Evolutionary conservation across 2,797 vertebrate species (phyloP).

Genomic region (Synanceia verrucosa): DNA sequence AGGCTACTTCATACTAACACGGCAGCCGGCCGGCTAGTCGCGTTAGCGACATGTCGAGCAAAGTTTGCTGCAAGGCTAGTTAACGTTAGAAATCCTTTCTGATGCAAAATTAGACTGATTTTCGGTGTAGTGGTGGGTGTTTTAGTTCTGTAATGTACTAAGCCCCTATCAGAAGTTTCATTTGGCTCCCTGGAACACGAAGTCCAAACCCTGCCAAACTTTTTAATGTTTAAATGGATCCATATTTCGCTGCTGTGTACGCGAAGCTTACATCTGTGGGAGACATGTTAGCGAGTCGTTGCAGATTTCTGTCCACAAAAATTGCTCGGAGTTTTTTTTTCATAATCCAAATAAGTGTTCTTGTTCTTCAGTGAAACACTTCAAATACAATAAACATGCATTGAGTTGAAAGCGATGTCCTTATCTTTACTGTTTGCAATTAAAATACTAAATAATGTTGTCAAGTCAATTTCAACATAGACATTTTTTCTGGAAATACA

Average conservation of each 20-base stretch:
- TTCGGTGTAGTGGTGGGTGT: background rate
- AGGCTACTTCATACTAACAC: background rate
- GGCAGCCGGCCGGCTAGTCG: conserved; percentile 51
- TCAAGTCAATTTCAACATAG: background rate
- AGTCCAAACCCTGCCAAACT: background rate
- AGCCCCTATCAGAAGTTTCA: background rate
- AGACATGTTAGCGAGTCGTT: background rate
- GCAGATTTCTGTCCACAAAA: background rate
- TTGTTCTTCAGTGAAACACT: background rate
- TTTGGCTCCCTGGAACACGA: background rate
- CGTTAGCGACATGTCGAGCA: conserved; percentile 57
- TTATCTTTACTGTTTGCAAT: background rate
- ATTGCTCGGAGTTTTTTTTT: background rate
- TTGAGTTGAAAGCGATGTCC: background rate
- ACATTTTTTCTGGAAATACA: background rate
- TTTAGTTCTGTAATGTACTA: background rate
- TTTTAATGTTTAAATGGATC: conserved; percentile 3
- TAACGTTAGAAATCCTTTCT: background rate
- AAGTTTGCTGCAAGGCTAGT: conserved; percentile 56
- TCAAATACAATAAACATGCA: background rate
- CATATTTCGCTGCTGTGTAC: background rate
- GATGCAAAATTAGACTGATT: background rate
- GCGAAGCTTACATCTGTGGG: too few relatives aligned
- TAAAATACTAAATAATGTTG: too few relatives aligned
- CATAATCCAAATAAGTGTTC: background rate